Percentiles rank a stretch among this genome's conserved stretches.
Conservation (phyloP, 1,140 invertebrate genomes). For the Pectinophora gossypiella region DNA sequence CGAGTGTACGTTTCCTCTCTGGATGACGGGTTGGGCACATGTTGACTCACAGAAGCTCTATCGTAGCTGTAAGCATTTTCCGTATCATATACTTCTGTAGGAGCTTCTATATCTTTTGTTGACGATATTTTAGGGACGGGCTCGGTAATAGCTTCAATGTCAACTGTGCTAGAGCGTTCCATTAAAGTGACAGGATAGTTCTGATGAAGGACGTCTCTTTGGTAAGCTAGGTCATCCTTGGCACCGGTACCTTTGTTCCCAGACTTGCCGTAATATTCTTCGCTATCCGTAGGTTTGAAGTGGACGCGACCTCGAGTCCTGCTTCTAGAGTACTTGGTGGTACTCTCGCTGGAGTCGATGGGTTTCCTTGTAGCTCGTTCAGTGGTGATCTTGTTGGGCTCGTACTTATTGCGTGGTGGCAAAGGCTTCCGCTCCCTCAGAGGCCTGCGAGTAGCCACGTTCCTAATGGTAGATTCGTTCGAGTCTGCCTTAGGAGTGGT, state of each 20-base stretch:
- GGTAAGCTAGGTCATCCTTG: constrained; percentile 74
- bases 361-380: constrained; percentile 64
- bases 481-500: constrained; percentile 49
- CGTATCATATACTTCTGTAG: constrained; percentile 41
- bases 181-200: constrained; percentile 76
- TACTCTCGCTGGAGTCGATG: constrained; percentile 49
- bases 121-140: constrained; percentile 38
- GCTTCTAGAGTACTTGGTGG: constrained; percentile 43
- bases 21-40: constrained; percentile 21
- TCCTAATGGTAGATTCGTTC: constrained; percentile 52
- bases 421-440: constrained; percentile 66
- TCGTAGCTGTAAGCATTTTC: constrained; percentile 63
- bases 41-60: constrained; percentile 46
- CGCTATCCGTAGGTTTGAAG: constrained; percentile 51
- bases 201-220: constrained; percentile 77
- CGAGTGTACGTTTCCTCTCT: constrained; percentile 21
- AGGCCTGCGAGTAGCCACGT: constrained; percentile 61
- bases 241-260: constrained; percentile 49
- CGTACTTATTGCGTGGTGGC: constrained; percentile 51
- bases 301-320: constrained; percentile 62
- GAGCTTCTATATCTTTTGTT: constrained; percentile 28
- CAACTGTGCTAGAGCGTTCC: constrained; percentile 63
- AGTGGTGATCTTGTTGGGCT: constrained; percentile 65
- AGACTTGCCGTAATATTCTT: constrained; percentile 49
- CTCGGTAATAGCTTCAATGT: constrained; percentile 67